Conservation (phyloP, 2,113 vertebrate genomes). For the Nipponia nippon region DNA sequence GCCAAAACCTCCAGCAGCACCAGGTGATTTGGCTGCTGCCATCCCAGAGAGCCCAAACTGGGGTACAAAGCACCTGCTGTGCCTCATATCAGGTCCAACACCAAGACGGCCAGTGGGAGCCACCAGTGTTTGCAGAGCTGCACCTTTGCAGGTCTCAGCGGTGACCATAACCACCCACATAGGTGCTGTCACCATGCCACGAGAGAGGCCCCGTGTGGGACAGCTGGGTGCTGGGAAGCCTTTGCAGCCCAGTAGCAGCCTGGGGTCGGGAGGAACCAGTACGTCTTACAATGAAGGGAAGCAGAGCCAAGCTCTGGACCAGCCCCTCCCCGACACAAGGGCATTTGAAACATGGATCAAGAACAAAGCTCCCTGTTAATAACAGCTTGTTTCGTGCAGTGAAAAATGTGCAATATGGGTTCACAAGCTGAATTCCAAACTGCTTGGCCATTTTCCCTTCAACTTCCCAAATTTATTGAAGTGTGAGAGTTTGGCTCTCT, state of each 20-base stretch:
- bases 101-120: not conserved
- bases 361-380: constrained; percentile 40
- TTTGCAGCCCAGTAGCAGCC: not conserved
- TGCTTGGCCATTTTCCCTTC: constrained; percentile 23
- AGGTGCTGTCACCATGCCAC: not conserved
- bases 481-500: not conserved
- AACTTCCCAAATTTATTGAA: constrained; percentile 19
- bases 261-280: not conserved
- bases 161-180: rapidly evolving
- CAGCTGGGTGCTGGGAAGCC: not conserved
- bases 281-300: not conserved
- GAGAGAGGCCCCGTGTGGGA: not conserved
- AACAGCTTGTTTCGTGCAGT: not conserved
- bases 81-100: not conserved
- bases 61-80: not conserved
- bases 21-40: not conserved
- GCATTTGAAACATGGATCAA: constrained; percentile 6
- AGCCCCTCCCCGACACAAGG: not conserved
- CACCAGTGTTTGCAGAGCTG: not conserved
- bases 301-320: constrained; percentile 21
- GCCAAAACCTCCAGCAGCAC: not conserved
- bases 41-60: not conserved
- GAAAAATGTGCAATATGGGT: not conserved
- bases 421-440: constrained; percentile 26
- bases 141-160: not conserved